Evolutionary conservation across 2,797 vertebrate species (phyloP).

Genomic region (Columba guinea): DNA sequence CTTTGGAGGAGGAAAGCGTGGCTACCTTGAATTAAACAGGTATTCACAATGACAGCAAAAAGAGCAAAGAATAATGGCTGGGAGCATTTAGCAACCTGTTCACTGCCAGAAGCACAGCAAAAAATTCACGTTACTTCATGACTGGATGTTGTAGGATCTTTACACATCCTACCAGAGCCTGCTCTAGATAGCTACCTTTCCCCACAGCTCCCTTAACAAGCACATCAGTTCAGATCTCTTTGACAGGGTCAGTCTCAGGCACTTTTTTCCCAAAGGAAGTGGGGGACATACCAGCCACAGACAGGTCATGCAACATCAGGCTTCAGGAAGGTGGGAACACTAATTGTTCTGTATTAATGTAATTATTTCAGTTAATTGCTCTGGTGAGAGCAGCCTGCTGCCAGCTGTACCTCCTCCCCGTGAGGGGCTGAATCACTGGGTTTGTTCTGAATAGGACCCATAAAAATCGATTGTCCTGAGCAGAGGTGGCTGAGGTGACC

Average conservation of each 20-base stretch:
- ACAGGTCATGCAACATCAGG: not conserved
- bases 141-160: not conserved
- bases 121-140: not conserved
- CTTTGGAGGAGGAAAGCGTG: not conserved
- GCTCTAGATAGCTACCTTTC: not conserved
- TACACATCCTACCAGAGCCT: not conserved
- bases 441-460: not conserved
- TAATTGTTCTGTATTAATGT: not conserved
- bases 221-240: not conserved
- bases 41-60: not conserved
- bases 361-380: not conserved
- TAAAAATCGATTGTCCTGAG: not conserved
- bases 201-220: not conserved
- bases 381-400: not conserved
- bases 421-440: not conserved
- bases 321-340: not conserved
- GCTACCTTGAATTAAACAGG: not conserved
- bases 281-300: not conserved
- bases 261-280: not conserved
- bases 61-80: fast-evolving
- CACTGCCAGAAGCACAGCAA: not conserved
- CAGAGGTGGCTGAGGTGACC: not conserved
- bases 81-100: not conserved
- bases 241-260: not conserved
- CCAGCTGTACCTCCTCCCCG: not conserved